Evolutionary conservation across 2,113 vertebrate genomes (phyloP), one percentile per base, ranked within the genome.

Genomic region (Nibea albiflora): DNA sequence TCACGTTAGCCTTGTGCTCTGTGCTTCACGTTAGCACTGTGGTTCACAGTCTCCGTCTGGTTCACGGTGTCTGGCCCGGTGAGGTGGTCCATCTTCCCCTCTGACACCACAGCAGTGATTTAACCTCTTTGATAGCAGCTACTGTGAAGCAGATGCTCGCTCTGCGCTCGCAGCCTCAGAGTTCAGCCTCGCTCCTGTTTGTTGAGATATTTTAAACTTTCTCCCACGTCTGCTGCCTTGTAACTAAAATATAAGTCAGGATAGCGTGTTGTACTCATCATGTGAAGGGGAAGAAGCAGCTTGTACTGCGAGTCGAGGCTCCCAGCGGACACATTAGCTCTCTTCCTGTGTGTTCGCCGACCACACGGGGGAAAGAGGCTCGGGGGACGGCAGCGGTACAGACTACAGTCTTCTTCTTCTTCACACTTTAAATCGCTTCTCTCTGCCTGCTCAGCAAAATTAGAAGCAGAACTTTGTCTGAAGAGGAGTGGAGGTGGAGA

Each of bases 381-480:
- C 1, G 0, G 20, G 66, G 65, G 74, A 80, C 70, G 65, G 4
- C 4, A 3, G 69, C 87, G 90, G 89, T 85, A 63, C 47, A 73
- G 57, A 44, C 75, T 82, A 39, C 35, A 39, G 35, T 10, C 53
- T 54, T 54, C 53, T 22, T 61, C 17, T 80, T 26, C 24, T 80
- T 26, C 24, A 26, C 24, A 26, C 24, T 26, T 26, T 26, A 26
- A 26, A 26, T 26, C 50, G 28, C 70, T 92, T 93, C 77, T 94
- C 90, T 91, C 87, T 91, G 85, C 85, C 52, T 73, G 80, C 88
- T 83, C 50, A 49, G 61, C 83, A 90, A 93, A 87, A 94, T 92
- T 78, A 85, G 87, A 94, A 86, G 58, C 89, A 90, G 92, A 93
- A 79, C 49, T 86, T 81, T 65, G 64, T 73, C 71, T 67, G 66